Conservation (phyloP, 2,888 invertebrate genomes). For the Lasioglossum oenotherae region DNA sequence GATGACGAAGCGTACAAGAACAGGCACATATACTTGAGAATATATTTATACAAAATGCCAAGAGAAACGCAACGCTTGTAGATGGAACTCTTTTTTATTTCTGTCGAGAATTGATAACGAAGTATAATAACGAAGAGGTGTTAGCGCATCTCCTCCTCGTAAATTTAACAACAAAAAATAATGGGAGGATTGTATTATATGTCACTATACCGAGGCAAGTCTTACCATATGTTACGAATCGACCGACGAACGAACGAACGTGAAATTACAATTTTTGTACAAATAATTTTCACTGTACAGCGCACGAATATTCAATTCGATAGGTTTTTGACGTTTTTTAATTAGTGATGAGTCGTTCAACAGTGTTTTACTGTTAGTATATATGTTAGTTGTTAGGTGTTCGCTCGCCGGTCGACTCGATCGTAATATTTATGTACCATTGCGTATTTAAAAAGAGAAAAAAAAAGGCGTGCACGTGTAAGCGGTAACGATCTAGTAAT, state of each 20-base stretch:
- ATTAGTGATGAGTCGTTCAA: neutral
- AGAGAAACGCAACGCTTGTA: constrained; percentile 25
- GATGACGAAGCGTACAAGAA: constrained; percentile 28
- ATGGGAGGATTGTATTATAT: constrained; percentile 28
- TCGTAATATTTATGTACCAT: constrained; percentile 52
- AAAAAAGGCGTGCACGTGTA: constrained; percentile 3
- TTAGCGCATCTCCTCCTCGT: constrained; percentile 9
- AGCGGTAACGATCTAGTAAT: constrained; percentile 54
- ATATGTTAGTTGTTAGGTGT: neutral
- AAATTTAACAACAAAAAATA: neutral
- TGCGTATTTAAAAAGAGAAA: constrained; percentile 55
- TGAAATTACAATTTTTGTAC: constrained; percentile 15
- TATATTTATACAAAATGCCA: constrained; percentile 42
- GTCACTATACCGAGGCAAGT: constrained; percentile 31
- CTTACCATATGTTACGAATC: constrained; percentile 35
- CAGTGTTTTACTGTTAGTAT: neutral
- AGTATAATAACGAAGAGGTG: constrained; percentile 2
- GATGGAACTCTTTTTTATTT: constrained; percentile 18
- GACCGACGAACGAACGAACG: constrained; percentile 24
- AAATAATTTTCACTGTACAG: constrained; percentile 10
- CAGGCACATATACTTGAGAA: constrained; percentile 7
- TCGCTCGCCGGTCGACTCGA: constrained; percentile 26
- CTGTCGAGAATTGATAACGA: constrained; percentile 21
- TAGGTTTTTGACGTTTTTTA: neutral
- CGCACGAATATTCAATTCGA: neutral